These are phyloP conservation scores for Bucco capensis DNA, from an alignment of 2,113 vertebrate species.

Conservation along the genomic window DNA sequence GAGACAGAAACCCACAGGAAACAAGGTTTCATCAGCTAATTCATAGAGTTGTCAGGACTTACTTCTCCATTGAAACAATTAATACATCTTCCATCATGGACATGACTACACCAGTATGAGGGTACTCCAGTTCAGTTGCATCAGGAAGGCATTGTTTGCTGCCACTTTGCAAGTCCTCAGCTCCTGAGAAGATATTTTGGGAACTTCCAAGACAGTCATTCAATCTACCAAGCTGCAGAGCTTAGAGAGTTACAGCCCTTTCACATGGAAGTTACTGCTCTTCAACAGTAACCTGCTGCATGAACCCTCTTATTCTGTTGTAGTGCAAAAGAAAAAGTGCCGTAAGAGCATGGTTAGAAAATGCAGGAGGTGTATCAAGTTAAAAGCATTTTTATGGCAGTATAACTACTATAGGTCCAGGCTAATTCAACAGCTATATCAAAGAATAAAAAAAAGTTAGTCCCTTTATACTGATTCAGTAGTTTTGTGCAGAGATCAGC, in stretches of 20 bases:
- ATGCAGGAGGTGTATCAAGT: not conserved
- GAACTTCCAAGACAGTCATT: not conserved
- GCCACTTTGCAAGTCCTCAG: not conserved
- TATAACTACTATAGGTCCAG: not conserved
- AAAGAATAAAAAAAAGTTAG: not conserved
- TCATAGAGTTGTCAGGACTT: not conserved
- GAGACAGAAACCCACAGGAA: conserved; percentile 3
- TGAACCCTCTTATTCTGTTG: not conserved
- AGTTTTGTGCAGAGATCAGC: not conserved
- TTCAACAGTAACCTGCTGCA: not conserved
- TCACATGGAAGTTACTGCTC: not conserved
- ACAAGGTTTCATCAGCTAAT: conserved; percentile 9
- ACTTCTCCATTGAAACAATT: not conserved
- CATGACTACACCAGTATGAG: fast-evolving
- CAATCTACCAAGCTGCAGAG: not conserved
- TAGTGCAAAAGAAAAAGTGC: not conserved
- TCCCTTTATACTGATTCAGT: not conserved
- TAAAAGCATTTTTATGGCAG: not conserved
- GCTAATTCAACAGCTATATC: not conserved
- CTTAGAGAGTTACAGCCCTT: fast-evolving
- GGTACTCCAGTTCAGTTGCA: not conserved
- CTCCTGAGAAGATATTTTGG: not conserved
- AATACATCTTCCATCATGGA: fast-evolving
- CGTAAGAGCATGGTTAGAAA: not conserved
- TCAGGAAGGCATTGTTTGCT: not conserved